Conservation (phyloP, 2,797 vertebrate species). For the Aselliscus stoliczkanus region DNA sequence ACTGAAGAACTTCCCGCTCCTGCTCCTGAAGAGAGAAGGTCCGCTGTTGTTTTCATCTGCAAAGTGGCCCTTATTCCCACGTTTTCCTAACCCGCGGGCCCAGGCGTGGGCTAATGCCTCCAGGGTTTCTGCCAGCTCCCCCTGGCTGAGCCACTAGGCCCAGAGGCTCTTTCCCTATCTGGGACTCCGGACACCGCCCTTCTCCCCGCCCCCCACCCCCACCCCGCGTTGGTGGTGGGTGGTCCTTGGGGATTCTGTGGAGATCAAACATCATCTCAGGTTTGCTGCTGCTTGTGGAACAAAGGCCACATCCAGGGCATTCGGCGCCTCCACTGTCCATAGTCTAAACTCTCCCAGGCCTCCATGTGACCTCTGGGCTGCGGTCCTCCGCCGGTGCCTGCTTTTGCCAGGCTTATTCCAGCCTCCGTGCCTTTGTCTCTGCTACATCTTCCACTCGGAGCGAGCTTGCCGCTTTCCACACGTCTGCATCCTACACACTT, state of each 20-base stretch:
- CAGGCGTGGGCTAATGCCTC: accelerated
- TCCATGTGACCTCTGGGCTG: not conserved
- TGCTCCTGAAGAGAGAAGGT: not conserved
- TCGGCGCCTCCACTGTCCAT: accelerated
- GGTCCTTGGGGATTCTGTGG: not conserved
- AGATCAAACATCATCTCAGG: not conserved
- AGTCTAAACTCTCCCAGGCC: not conserved
- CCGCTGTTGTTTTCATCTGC: not conserved
- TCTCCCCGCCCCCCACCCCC: too few species aligned
- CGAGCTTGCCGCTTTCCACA: not conserved
- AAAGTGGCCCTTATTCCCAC: not conserved
- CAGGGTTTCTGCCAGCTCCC: not conserved
- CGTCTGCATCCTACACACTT: accelerated
- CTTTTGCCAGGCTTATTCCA: accelerated
- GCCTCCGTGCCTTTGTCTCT: not conserved
- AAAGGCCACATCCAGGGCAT: not conserved
- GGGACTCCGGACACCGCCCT: not conserved
- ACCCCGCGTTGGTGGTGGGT: not conserved
- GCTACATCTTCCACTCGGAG: accelerated
- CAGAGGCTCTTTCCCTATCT: not conserved
- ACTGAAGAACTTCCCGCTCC: not conserved
- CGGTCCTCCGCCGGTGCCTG: not conserved
- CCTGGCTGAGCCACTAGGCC: not conserved
- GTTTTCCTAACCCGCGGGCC: not conserved
- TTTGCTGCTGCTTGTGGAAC: not conserved